Base-by-base conservation (phyloP, 2,797 vertebrate species). In the Crenuchus spilurus region DNA sequence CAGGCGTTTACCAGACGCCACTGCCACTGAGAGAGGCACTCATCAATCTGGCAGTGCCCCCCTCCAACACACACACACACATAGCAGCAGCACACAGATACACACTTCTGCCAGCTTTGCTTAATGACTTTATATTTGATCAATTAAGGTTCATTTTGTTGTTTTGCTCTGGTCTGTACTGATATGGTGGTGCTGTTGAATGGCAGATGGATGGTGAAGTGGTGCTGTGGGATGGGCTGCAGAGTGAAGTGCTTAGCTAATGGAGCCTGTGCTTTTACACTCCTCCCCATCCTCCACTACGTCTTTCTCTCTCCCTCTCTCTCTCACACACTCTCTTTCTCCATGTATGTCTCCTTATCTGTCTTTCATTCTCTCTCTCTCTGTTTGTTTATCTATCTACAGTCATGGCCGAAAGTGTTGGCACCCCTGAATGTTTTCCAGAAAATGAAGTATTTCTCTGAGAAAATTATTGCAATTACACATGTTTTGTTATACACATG, bases 41-140 rank as follows among this genome's bases (percentile, higher is more conserved):
- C 80, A 81, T 79, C 80, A 81, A 67, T 81, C 78, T 81, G 76
- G 76, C 60, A 73, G 52, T 64, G 61, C 16, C 52, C 35, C 46
- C 58, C 49, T 49, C 63, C 51, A 52, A 11, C 70, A 63, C 35
- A n/a, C 60, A n/a, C 69, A 22, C 44, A 51, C n/a, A 39, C 70
- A 73, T 28, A 57, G 16, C 16, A 60, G 13, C n/a, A 1, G 13
- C 46, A 74, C 54, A 62, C 72, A 78, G 60, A 41, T 28, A 54
- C 18, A 66, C 76, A 37, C 51, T 7, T 6, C 18, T 76, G 73
- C 51, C 70, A 68, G 61, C 68, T 73, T n/a, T 44, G n/a, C 70
- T 73, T 69, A 78, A 78, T 72, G 74, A 81, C 68, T 81, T 68
- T 37, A 48, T 65, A 74, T 75, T 73, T 42, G 41, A 73, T 69